These are phyloP conservation scores for Sebastes variabilis DNA, from an alignment of 2,797 vertebrate species.

Conservation along the genomic window DNA sequence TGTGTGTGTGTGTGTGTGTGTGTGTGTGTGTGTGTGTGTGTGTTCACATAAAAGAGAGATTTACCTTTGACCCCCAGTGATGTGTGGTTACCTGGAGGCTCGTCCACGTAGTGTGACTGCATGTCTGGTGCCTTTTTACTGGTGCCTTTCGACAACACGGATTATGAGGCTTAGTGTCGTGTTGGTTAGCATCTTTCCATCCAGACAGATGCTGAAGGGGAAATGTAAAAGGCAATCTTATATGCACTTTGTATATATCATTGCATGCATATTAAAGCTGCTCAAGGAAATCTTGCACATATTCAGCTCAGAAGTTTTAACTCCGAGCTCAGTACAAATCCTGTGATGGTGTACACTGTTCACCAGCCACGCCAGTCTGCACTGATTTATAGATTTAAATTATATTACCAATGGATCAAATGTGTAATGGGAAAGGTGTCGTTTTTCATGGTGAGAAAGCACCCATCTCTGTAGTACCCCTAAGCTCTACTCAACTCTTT, in stretches of 20 bases:
- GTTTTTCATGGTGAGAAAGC: neutral
- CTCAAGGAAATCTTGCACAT: neutral
- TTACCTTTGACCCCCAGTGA: conserved; percentile 41
- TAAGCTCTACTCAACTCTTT: neutral
- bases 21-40: conserved; percentile 37
- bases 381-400: neutral
- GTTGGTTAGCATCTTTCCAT: neutral
- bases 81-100: conserved; percentile 36
- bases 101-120: neutral
- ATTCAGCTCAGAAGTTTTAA: conserved; percentile 2
- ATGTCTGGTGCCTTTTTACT: neutral
- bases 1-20: conserved; percentile 33
- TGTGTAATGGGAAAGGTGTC: neutral
- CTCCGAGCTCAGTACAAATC: neutral
- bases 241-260: neutral
- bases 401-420: neutral
- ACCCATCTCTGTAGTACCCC: neutral
- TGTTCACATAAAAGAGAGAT: conserved; percentile 41
- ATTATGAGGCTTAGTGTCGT: neutral
- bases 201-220: neutral
- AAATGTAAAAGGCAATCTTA: neutral
- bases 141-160: neutral
- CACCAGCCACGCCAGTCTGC: neutral
- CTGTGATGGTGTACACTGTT: neutral
- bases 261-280: neutral